These are phyloP conservation scores for Apodemus sylvaticus DNA, from an alignment of 2,113 vertebrate genomes.

Conservation along the genomic window DNA sequence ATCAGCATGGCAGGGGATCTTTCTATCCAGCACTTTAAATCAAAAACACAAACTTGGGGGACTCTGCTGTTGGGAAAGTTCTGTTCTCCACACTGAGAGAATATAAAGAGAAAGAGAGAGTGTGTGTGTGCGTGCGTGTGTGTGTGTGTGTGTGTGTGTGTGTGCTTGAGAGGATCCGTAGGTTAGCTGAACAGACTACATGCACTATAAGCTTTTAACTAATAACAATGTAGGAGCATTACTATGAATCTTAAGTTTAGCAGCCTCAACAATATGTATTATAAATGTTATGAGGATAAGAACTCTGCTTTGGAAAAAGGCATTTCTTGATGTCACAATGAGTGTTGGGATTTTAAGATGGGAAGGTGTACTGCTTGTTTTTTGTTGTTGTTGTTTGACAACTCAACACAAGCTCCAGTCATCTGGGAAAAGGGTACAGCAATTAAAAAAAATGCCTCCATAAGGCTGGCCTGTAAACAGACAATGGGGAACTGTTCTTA, in stretches of 20 bases:
- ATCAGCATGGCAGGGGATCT: not conserved
- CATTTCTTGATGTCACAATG: not conserved
- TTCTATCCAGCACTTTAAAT: not conserved
- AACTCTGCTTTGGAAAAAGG: not conserved
- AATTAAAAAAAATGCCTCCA: not conserved
- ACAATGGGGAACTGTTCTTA: not conserved
- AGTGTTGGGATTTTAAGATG: not conserved
- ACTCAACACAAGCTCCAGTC: not conserved
- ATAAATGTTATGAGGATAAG: not conserved
- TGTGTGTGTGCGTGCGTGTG: too few species aligned
- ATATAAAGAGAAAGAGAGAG: not conserved
- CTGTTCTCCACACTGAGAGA: not conserved
- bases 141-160: too few species aligned
- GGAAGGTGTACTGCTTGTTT: not conserved
- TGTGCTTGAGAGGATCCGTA: not conserved
- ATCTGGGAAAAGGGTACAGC: not conserved
- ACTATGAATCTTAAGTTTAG: not conserved
- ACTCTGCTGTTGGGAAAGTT: not conserved
- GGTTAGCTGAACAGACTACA: not conserved
- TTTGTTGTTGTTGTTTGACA: not conserved
- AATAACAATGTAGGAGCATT: not conserved
- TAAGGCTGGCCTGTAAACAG: not conserved
- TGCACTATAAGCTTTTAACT: not conserved
- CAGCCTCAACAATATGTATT: not conserved
- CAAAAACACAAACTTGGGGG: slow-evolving; percentile 29